Base-by-base conservation (phyloP, 1,140 invertebrate genomes). In the Oryctes rhinoceros region DNA sequence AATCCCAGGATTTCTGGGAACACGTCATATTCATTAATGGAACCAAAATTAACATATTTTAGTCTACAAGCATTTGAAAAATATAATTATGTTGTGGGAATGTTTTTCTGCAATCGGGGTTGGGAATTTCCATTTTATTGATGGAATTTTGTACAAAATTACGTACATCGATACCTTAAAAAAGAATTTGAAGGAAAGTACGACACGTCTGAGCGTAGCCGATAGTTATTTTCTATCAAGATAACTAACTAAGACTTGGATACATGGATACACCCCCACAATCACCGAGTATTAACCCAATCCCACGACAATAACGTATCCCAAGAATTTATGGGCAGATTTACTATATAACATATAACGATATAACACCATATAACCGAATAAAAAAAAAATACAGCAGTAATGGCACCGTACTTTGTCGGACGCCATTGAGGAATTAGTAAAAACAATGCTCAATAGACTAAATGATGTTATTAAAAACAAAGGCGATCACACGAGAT, bases 81-180 rank as follows among this genome's bases (percentile, higher is more conserved):
- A 79, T 59, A 79, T 39, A 53, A 59, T 35, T 9, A 20, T 7
- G 49, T 35, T 13, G 5, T 39, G 30, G 53, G 53, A 35, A 10
- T 79, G 78, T 79, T 65, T 65, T 49, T 62, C 53, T 37, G 15
- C 53, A 10, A 6, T 2, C 59, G 35, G 78, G 78, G 53, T 79
- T 15, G 3, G 53, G 39, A 62, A 62, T 37, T 10, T 79, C 18
- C 4, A 30, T 15, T 79, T 79, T 65, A 79, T 79, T 65, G 59
- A 79, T 65, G 37, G 53, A 35, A 79, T 67, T 35, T 37, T 79
- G 30, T 53, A 65, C 53, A 79, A 79, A 67, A 18, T 10, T 3
- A 59, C 5, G 6, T 79, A 65, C 44, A n/a, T 79, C 11, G n/a
- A 39, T 24, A 78, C 62, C 37, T 62, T 78, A 62, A 78, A 78